A percentile compares a stretch with the other conserved stretches of the same genome.
Conservation (phyloP, 2,797 vertebrate species). For the Meda fulgida region DNA sequence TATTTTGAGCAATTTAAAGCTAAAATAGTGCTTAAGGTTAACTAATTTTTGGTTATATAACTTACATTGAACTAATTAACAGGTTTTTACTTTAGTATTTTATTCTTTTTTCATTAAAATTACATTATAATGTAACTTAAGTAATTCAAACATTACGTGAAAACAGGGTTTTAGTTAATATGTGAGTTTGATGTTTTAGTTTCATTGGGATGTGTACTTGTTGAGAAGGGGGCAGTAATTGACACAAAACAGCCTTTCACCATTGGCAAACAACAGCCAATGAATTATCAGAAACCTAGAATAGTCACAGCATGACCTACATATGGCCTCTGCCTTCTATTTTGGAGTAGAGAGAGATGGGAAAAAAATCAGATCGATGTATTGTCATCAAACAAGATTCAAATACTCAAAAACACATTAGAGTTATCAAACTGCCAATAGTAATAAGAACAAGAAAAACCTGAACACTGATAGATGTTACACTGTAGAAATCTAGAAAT, state of each 20-base stretch:
- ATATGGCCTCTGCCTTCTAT: neutral
- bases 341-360: slow-evolving; percentile 21
- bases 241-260: slow-evolving; percentile 12
- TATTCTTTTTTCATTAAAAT: neutral
- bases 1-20: neutral
- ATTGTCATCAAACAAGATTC: neutral
- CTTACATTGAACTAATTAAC: neutral
- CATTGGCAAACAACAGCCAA: neutral
- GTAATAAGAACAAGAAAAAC: neutral
- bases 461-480: neutral
- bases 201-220: neutral
- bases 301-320: slow-evolving; percentile 14
- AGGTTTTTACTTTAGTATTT: neutral
- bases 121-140: neutral
- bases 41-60: neutral
- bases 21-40: neutral
- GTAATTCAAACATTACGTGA: neutral
- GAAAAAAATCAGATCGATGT: neutral
- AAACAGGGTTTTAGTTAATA: neutral
- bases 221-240: slow-evolving; percentile 1
- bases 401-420: neutral
- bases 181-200: neutral
- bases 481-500: neutral
- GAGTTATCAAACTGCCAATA: neutral
- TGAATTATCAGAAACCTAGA: neutral